phyloP scores from a whole-genome alignment of 2,113 vertebrate species.

The pig (Sus scrofa) region DNA sequence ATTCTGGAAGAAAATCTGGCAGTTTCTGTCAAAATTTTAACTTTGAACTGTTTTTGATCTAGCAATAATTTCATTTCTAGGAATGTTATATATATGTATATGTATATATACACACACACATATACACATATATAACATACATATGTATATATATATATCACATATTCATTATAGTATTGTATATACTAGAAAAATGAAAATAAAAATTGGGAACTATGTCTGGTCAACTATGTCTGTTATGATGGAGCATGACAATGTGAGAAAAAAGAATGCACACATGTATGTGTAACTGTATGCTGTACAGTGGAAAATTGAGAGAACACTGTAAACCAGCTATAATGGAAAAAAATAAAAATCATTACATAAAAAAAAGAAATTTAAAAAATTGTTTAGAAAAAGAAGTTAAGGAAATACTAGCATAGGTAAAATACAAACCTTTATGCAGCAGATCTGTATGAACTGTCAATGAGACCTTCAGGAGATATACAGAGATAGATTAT shows the following conservation, averaged over 20 bases:
- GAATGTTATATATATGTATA: background rate
- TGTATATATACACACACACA: background rate
- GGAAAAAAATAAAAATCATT: background rate
- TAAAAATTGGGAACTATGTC: too few species aligned
- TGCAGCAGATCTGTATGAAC: background rate
- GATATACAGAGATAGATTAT: too few species aligned
- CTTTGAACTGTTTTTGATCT: background rate
- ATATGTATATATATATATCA: background rate
- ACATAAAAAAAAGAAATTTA: too few species aligned
- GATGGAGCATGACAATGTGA: too few species aligned
- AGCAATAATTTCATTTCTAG: conserved; percentile 43
- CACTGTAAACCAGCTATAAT: too few species aligned
- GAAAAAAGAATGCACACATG: too few species aligned
- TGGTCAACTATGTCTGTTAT: too few species aligned
- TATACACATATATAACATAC: conserved; percentile 1
- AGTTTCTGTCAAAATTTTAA: conserved; percentile 59
- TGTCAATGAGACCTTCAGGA: background rate
- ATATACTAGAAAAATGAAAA: background rate
- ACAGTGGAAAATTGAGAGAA: too few species aligned
- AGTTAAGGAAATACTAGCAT: conserved; percentile 2
- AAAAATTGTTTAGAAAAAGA: conserved; percentile 24
- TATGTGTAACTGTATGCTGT: too few species aligned
- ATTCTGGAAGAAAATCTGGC: conserved; percentile 42
- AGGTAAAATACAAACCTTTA: background rate
- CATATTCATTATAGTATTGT: background rate